phyloP scores from a whole-genome alignment of 2,888 invertebrate species.

The Diploptera punctata region DNA sequence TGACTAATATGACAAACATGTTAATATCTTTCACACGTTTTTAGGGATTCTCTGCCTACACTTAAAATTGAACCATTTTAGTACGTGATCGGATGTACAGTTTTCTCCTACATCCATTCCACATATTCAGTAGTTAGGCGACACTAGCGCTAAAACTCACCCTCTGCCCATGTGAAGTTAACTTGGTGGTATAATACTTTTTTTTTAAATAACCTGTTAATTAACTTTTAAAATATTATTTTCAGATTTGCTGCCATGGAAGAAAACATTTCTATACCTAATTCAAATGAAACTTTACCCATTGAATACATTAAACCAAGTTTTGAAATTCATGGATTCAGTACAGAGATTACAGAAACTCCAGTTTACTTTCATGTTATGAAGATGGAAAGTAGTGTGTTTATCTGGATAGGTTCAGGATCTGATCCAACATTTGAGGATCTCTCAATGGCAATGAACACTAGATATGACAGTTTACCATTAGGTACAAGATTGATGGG shows the following conservation, averaged over 20 bases:
- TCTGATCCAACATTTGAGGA: conserved; percentile 52
- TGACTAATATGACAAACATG: too few species aligned
- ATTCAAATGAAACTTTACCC: neutral
- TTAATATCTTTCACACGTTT: too few species aligned
- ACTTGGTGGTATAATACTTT: too few species aligned
- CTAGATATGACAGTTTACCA: conserved; percentile 49
- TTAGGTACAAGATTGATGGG: conserved; percentile 55
- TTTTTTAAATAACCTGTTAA: too few species aligned
- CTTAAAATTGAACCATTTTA: too few species aligned
- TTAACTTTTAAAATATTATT: neutral
- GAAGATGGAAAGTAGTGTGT: conserved; percentile 55
- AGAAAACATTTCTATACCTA: neutral
- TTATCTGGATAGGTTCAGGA: conserved; percentile 57
- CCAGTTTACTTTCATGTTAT: conserved; percentile 54
- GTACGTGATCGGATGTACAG: too few species aligned
- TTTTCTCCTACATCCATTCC: too few species aligned
- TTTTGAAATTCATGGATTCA: conserved; percentile 52
- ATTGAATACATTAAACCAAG: conserved; percentile 43
- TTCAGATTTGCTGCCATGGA: neutral
- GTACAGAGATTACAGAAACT: conserved; percentile 51
- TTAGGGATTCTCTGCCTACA: too few species aligned
- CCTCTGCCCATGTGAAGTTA: too few species aligned
- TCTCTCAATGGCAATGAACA: conserved; percentile 53
- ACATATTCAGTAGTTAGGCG: too few species aligned
- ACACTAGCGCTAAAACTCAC: too few species aligned